These are phyloP conservation scores for Gryllus longicercus DNA, from an alignment of 2,888 invertebrate species.

Conservation along the genomic window DNA sequence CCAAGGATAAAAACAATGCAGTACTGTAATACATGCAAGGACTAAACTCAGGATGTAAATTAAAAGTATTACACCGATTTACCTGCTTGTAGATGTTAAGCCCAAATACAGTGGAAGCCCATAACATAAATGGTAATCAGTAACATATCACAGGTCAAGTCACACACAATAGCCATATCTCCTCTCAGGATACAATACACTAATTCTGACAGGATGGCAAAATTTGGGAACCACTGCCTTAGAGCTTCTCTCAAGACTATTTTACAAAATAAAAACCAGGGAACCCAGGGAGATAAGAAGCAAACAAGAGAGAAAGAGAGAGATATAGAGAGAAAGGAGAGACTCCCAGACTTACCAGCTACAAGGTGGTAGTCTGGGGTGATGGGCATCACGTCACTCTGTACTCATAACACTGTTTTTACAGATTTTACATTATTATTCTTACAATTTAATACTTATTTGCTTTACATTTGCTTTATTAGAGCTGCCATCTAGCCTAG, in stretches of 20 bases:
- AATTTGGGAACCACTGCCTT: conserved; percentile 1
- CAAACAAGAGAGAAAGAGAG: conserved; percentile 3
- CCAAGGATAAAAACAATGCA: conserved; percentile 11
- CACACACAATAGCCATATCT: not conserved
- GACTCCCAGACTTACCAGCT: conserved; percentile 17
- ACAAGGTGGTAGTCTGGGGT: conserved; percentile 17
- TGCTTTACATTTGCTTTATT: conserved; percentile 18
- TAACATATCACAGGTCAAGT: not conserved
- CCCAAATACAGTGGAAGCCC: conserved; percentile 3
- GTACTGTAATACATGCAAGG: conserved; percentile 18
- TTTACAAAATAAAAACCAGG: not conserved
- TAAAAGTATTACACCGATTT: not conserved
- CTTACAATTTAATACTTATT: conserved; percentile 20
- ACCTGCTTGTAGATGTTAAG: not conserved
- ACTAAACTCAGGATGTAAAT: not conserved
- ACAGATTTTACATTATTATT: conserved; percentile 2
- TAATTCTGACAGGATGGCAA: not conserved
- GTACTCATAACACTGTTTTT: conserved; percentile 2
- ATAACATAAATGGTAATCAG: not conserved
- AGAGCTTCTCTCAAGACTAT: not conserved
- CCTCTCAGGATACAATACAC: not conserved
- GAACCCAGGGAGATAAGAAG: conserved; percentile 3
- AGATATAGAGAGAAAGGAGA: conserved; percentile 17
- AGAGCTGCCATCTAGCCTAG: conserved; percentile 31
- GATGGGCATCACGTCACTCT: not conserved